These are phyloP conservation scores for Montipora cactus DNA, from an alignment of 64 coral and sea anemone genomes.

Conservation along the genomic window DNA sequence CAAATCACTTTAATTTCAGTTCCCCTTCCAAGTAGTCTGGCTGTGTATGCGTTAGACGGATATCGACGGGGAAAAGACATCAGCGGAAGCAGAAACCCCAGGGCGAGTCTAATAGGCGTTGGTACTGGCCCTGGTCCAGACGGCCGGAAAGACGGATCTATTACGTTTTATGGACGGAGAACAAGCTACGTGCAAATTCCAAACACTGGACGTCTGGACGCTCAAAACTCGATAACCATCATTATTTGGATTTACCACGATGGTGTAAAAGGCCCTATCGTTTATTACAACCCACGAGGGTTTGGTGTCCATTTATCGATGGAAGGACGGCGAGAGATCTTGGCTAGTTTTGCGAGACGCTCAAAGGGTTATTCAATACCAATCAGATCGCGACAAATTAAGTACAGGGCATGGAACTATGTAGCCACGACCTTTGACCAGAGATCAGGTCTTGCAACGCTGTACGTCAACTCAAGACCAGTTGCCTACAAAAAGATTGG, in stretches of 20 bases:
- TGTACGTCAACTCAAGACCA: slow-evolving; percentile 66
- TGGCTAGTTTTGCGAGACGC: slow-evolving; percentile 57
- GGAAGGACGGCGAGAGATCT: slow-evolving; percentile 27
- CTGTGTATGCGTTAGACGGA: slow-evolving; percentile 64
- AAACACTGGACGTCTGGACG: slow-evolving; percentile 43
- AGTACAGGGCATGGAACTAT: slow-evolving; percentile 79
- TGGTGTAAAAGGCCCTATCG: slow-evolving; percentile 45
- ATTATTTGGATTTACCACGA: slow-evolving; percentile 65
- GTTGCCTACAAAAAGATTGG: slow-evolving; percentile 66
- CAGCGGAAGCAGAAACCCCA: slow-evolving; percentile 56
- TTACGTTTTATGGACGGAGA: slow-evolving; percentile 44
- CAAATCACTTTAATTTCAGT: slow-evolving; percentile 10
- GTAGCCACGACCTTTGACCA: slow-evolving; percentile 74
- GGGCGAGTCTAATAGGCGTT: slow-evolving; percentile 22
- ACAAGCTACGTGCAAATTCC: slow-evolving; percentile 65
- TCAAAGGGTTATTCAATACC: slow-evolving; percentile 11
- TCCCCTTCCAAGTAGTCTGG: slow-evolving; percentile 10
- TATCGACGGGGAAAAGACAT: slow-evolving; percentile 47
- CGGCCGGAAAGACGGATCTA: slow-evolving; percentile 59
- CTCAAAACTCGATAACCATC: slow-evolving; percentile 59
- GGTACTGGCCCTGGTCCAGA: slow-evolving; percentile 51
- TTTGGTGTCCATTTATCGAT: slow-evolving; percentile 60
- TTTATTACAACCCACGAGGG: slow-evolving; percentile 40
- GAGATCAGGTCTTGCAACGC: slow-evolving; percentile 43
- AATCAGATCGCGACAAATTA: slow-evolving; percentile 28